Base-by-base conservation (phyloP, 2,888 invertebrate species). In the Drosophila maculinotata region DNA sequence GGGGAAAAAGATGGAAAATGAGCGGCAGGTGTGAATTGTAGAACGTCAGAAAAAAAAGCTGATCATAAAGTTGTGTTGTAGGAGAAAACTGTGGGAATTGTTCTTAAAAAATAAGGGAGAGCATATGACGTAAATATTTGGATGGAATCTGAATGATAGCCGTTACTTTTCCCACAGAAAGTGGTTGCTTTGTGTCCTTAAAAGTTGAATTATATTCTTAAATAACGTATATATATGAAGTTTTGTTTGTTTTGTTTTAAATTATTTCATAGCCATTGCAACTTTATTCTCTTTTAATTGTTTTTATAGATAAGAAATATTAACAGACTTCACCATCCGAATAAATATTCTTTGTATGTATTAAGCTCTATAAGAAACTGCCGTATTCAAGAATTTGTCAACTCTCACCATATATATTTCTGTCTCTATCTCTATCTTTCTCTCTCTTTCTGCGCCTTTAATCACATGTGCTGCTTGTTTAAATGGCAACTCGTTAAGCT, bases 401-500 rank as follows among this genome's bases (percentile, higher is more conserved):
- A 20, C 2, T 4, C 20, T 20, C 20, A 3, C 20, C 4, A 4
- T 20, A 20, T 20, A 20, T 14, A 10, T 15, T 4, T 28, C 10
- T 12, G 4, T 41, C 23, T 28, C 25, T 0, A 7, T 17, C 17
- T 20, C 5, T 17, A 15, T 20, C 12, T 9, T 10, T 26, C 10
- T n/a, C n/a, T 33, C 10, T 10, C n/a, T 20, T 14, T 38, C 26
- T 8, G 2, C 28, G 20, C 14, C 12, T 10, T 10, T 15, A 25
- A 15, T 64, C 58, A 70, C 53, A 59, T 65, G 51, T 81, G 68
- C 41, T 64, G 42, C 57, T 57, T 41, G 42, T 59, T 68, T 51
- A 52, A 79, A 66, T 70, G 75, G 70, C 70, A 81, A 52, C 71
- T 72, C 65, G 76, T 86, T 76, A 74, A 54, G 58, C 51, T 68